Base-by-base conservation (phyloP, 2,888 invertebrate genomes). In the Chrysopilus asiliformis region DNA sequence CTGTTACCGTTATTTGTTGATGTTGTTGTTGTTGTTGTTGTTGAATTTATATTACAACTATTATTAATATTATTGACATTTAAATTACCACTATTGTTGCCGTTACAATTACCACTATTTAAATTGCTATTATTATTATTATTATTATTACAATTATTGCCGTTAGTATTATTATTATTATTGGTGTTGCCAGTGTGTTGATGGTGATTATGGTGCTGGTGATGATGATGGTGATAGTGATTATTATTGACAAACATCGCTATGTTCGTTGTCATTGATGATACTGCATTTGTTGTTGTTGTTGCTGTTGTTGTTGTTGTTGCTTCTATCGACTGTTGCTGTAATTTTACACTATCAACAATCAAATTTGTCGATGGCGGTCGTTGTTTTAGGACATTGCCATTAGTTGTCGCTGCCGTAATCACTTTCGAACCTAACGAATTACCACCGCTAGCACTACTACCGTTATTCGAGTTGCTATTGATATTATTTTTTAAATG, bases 161-260 rank as follows among this genome's bases (percentile, higher is more conserved):
- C 7, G 10, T 22, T 22, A 10, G 10, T 22, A 22, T 22, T 22
- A 10, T 22, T 22, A 10, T 22, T 22, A 22, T 22, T 22, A 22
- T 22, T 22, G 7, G 22, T 22, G 10, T 22, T 22, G 22, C 10
- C 10, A 8, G 7, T 22, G 10, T 22, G 7, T 8, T 22, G 7
- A 22, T 22, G 7, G 10, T 22, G 7, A 22, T 22, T 22, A 22
- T 22, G 45, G 17, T 43, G 36, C 33, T 45, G 40, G 37, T 44
- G 39, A 43, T 48, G 38, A 44, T 47, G 40, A 32, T 40, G 41
- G 28, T 41, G 41, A 34, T 44, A 37, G 33, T 38, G 39, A 19
- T 31, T 31, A 39, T 42, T 39, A 36, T 12, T 38, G 14, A 33
- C 30, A 38, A 14, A 26, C 31, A 10, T 37, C 43, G 45, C 42